These are phyloP conservation scores for Pristionchus pacificus DNA, from an alignment of 1,140 invertebrate genomes.

Conservation along the genomic window DNA sequence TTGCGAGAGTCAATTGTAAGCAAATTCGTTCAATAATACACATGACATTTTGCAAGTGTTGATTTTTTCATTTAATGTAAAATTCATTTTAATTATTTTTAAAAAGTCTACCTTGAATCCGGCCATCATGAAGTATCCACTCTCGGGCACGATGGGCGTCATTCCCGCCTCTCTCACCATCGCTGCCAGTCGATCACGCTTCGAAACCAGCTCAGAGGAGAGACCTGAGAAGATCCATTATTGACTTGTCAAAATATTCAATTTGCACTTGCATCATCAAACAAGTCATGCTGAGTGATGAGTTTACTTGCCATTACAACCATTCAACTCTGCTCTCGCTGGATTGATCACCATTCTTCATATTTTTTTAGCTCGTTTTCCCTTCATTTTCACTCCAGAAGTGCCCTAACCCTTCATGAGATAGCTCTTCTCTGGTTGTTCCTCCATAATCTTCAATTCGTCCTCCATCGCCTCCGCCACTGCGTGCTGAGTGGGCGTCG, in stretches of 20 bases:
- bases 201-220: constrained; percentile 72
- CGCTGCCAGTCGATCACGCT: constrained; percentile 78
- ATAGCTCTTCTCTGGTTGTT: constrained; percentile 57
- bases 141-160: constrained; percentile 84
- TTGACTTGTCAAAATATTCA: no score
- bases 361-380: not conserved
- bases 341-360: no score
- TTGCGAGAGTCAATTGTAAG: no score
- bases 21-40: no score
- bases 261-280: no score
- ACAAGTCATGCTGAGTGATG: no score
- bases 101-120: constrained; percentile 74
- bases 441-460: constrained; percentile 71
- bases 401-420: not conserved
- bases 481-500: constrained; percentile 82
- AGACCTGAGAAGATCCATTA: constrained; percentile 62
- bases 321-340: no score
- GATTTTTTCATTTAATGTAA: no score
- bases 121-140: constrained; percentile 92
- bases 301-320: no score
- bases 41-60: no score
- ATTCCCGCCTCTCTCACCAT: constrained; percentile 76
- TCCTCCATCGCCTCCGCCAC: constrained; percentile 81
- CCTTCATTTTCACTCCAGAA: constrained; percentile 66
- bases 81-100: no score